These are phyloP conservation scores for Ormyrus pomaceus DNA, from an alignment of 2,888 invertebrate species.

Conservation along the genomic window DNA sequence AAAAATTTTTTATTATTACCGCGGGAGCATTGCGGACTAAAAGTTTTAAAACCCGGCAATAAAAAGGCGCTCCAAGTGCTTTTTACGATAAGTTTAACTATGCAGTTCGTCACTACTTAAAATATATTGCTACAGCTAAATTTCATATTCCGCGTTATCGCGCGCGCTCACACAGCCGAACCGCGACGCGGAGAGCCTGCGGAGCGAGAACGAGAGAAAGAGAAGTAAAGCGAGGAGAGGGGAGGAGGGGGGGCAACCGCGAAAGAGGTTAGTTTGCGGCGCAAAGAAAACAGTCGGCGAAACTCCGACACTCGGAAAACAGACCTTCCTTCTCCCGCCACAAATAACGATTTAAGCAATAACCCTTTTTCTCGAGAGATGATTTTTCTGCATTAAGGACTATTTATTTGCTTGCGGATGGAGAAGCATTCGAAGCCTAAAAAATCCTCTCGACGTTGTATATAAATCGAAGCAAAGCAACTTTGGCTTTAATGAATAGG, in stretches of 20 bases:
- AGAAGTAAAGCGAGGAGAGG: neutral
- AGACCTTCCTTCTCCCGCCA: too few species aligned
- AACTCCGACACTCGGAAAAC: constrained; percentile 10
- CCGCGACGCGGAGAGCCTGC: too few species aligned
- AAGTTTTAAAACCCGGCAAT: constrained; percentile 57
- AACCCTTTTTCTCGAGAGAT: too few species aligned
- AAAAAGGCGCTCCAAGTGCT: constrained; percentile 57
- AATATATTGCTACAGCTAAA: constrained; percentile 57
- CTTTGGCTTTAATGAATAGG: too few species aligned
- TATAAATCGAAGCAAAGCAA: too few species aligned
- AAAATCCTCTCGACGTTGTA: too few species aligned
- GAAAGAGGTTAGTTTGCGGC: constrained; percentile 52
- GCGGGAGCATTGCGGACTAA: constrained; percentile 49
- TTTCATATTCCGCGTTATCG: constrained; percentile 58
- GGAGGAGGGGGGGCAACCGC: constrained; percentile 21
- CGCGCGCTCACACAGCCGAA: constrained; percentile 38
- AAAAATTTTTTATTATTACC: constrained; percentile 56
- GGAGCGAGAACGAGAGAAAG: constrained; percentile 10
- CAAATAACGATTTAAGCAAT: too few species aligned
- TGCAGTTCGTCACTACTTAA: constrained; percentile 59
- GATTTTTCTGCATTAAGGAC: too few species aligned
- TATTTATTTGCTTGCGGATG: too few species aligned
- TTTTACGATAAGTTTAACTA: constrained; percentile 59
- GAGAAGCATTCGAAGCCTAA: too few species aligned
- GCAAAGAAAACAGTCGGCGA: constrained; percentile 50